Conservation (phyloP, 2,888 invertebrate genomes). For the Sarcophaga caerulescens region DNA sequence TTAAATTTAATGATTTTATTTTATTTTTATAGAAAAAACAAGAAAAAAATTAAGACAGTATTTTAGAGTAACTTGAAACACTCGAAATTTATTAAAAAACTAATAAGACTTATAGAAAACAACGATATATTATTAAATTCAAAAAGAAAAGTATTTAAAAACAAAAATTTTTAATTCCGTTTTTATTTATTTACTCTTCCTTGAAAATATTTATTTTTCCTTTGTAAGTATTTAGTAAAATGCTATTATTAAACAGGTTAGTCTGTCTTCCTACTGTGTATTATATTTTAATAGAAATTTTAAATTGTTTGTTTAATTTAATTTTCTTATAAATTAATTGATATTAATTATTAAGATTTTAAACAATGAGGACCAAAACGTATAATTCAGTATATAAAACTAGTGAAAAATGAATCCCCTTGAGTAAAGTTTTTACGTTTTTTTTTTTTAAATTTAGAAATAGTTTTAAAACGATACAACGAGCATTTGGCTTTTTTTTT, state of each 20-base stretch:
- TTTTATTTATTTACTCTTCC: slow-evolving; percentile 8
- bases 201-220: slow-evolving; percentile 12
- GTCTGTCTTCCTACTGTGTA: slow-evolving; percentile 33
- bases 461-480: slow-evolving; percentile 34
- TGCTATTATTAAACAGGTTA: background rate
- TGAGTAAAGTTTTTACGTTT: slow-evolving; percentile 38
- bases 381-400: background rate
- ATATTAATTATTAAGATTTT: slow-evolving; percentile 65
- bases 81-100: slow-evolving; percentile 22
- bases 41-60: slow-evolving; percentile 39
- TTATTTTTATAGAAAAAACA: background rate
- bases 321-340: background rate
- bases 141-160: background rate
- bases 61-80: slow-evolving; percentile 43
- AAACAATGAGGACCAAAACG: slow-evolving; percentile 75
- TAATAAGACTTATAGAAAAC: slow-evolving; percentile 66
- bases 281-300: background rate
- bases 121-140: slow-evolving; percentile 54
- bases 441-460: background rate
- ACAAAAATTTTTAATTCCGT: slow-evolving; percentile 15
- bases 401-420: slow-evolving; percentile 55
- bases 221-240: slow-evolving; percentile 34
- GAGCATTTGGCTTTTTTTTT: slow-evolving; percentile 67
- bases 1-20: background rate
- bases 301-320: slow-evolving; percentile 15